Evolutionary conservation across 2,888 invertebrate genomes (phyloP).

Genomic region (Hypomecis punctinalis): DNA sequence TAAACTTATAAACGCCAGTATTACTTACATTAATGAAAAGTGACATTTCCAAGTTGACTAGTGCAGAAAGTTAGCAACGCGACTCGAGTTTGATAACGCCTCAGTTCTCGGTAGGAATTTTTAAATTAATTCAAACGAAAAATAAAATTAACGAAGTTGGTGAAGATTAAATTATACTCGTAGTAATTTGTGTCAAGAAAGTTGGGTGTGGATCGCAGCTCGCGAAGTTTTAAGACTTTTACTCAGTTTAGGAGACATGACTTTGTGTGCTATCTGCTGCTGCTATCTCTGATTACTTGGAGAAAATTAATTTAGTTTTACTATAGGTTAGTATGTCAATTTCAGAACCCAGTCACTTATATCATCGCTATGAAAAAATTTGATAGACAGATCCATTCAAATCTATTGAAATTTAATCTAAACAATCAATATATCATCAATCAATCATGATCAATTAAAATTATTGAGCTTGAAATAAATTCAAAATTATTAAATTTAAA

Average conservation of each 20-base stretch:
- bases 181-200: slow-evolving; percentile 77
- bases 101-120: slow-evolving; percentile 76
- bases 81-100: slow-evolving; percentile 77
- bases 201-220: slow-evolving; percentile 64
- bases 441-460: no score
- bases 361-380: no score
- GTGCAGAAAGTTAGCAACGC: slow-evolving; percentile 69
- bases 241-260: slow-evolving; percentile 28
- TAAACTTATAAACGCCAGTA: no score
- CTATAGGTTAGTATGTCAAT: not conserved
- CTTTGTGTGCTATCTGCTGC: slow-evolving; percentile 18
- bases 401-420: no score
- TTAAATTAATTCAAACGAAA: slow-evolving; percentile 82
- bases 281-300: slow-evolving; percentile 18
- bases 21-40: no score
- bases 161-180: slow-evolving; percentile 77
- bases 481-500: no score
- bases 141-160: slow-evolving; percentile 81
- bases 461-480: no score
- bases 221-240: slow-evolving; percentile 37
- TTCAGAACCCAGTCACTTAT: not conserved
- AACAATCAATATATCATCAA: no score
- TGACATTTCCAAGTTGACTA: slow-evolving; percentile 75
- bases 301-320: slow-evolving; percentile 11
- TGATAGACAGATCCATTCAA: no score